phyloP scores from a whole-genome alignment of 2,797 vertebrate species.

The Periparus ater region DNA sequence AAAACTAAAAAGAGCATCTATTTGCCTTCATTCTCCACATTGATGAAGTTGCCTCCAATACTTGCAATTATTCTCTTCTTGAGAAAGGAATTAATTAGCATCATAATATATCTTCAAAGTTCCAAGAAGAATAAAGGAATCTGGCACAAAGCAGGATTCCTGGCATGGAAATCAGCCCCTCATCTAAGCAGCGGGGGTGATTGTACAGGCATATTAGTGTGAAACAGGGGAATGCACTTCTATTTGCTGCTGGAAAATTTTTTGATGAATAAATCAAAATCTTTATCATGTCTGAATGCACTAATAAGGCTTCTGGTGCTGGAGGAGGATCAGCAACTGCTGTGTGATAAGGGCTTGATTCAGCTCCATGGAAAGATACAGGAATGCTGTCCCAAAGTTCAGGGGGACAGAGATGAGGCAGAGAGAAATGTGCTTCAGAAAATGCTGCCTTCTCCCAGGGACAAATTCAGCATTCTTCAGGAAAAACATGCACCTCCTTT shows the following conservation, averaged over 20 bases:
- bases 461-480: background rate
- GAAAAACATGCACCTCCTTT: background rate
- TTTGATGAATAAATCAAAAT: slow-evolving; percentile 47
- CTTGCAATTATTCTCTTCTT: slow-evolving; percentile 29
- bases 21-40: slow-evolving; percentile 32
- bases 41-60: slow-evolving; percentile 40
- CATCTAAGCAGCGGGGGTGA: slow-evolving; percentile 27
- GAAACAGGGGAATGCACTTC: background rate
- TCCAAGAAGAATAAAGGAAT: slow-evolving; percentile 53
- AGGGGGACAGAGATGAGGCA: background rate
- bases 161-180: slow-evolving; percentile 52
- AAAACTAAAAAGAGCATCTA: background rate
- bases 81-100: slow-evolving; percentile 70
- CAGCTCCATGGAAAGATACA: background rate
- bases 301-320: background rate
- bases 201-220: slow-evolving; percentile 30
- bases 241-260: slow-evolving; percentile 11
- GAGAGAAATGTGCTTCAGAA: background rate
- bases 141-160: slow-evolving; percentile 36
- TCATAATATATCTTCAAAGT: slow-evolving; percentile 53
- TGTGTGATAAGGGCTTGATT: background rate
- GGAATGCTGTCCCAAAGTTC: background rate
- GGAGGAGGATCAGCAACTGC: background rate
- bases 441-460: background rate
- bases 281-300: background rate